Evolutionary conservation across 2,113 vertebrate species (phyloP).

Genomic region (Speoplatyrhinus poulsoni): DNA sequence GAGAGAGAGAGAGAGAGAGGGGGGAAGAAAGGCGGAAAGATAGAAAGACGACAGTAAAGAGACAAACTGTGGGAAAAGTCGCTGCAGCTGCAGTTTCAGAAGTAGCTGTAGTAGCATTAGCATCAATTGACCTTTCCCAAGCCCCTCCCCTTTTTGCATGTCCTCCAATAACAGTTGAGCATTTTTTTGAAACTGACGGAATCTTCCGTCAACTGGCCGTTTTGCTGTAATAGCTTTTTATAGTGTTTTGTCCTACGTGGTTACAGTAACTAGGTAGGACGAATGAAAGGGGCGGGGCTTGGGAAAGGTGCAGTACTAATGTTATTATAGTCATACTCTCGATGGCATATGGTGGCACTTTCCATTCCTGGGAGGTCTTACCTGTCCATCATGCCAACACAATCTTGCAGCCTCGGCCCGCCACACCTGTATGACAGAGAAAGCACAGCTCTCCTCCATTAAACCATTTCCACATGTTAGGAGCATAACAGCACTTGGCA

Average conservation of each 20-base stretch:
- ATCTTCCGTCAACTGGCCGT: no score
- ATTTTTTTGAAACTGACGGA: no score
- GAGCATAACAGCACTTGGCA: constrained; percentile 22
- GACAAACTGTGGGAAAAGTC: neutral
- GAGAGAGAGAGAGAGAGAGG: neutral
- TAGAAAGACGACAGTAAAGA: neutral
- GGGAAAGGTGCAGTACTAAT: no score
- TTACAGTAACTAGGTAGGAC: no score
- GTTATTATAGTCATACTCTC: neutral
- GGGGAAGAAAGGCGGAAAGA: neutral
- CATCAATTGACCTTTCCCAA: no score
- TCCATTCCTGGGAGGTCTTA: constrained; percentile 59
- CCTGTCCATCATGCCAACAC: constrained; percentile 98
- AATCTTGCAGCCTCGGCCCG: constrained; percentile 92
- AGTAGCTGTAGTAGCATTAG: constrained; percentile 10
- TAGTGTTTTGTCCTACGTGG: no score
- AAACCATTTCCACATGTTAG: constrained; percentile 53
- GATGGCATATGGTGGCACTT: neutral
- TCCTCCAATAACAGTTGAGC: no score
- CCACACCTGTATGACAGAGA: constrained; percentile 82
- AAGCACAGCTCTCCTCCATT: constrained; percentile 61
- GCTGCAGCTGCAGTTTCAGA: constrained; percentile 34
- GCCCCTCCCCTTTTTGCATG: no score
- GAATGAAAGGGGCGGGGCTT: no score
- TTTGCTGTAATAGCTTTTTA: no score